Evolutionary conservation across 2,797 vertebrate species (phyloP).

Genomic region (Decapterus maruadsi): DNA sequence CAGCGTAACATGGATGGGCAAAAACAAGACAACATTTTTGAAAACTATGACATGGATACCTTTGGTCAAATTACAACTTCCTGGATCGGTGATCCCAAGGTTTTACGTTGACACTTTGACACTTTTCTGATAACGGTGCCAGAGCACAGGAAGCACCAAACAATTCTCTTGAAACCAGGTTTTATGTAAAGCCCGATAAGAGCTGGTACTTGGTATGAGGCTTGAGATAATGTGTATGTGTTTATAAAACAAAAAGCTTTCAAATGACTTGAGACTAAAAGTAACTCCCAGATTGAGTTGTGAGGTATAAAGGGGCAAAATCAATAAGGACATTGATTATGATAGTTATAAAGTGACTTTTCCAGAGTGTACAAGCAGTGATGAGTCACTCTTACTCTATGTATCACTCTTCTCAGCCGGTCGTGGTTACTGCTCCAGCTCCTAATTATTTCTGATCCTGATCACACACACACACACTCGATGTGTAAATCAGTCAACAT

Average conservation of each 20-base stretch:
- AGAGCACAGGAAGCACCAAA: not conserved
- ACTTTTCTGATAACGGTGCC: not conserved
- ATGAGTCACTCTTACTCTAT: not conserved
- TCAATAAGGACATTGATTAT: not conserved
- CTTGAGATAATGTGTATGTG: no score
- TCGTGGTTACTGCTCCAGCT: conserved; percentile 23
- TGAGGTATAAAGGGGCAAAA: not conserved
- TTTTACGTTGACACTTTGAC: not conserved
- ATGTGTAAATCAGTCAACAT: conserved; percentile 33
- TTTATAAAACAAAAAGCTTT: not conserved
- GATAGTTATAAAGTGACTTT: not conserved
- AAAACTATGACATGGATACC: no score
- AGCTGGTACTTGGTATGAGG: not conserved
- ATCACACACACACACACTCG: conserved; percentile 51
- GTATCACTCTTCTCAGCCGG: conserved; percentile 11
- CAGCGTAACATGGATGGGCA: no score
- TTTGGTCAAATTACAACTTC: no score
- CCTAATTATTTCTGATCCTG: conserved; percentile 57
- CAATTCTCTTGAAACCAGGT: not conserved
- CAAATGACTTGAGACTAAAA: not conserved
- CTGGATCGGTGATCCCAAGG: not conserved
- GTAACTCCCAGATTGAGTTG: no score
- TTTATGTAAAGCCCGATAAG: not conserved
- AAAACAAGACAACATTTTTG: no score
- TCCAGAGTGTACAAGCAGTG: not conserved